Base-by-base conservation (phyloP, 92 coral and sea anemone species). In the Zoanthus sociatus region DNA sequence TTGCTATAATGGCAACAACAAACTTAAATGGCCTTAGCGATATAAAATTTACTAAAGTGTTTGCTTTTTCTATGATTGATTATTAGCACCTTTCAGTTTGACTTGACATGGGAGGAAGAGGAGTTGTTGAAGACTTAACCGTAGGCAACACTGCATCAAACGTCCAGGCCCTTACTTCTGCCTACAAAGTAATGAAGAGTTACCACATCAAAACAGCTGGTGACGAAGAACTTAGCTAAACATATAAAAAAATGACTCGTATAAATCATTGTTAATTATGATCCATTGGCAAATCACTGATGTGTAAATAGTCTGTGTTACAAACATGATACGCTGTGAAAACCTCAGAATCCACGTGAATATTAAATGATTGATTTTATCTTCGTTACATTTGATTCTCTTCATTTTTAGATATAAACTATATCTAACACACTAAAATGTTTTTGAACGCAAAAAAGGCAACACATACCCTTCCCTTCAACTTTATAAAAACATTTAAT, bases 121-220 rank as follows among this genome's bases (percentile, higher is more conserved):
- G 55, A 26, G 72, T 83, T 53, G 88, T 68, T n/a, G 96, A 91
- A 9, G 95, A 79, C 86, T 97, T 97, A 53, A 97, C 94, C 32
- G 96, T 88, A 0, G 99, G 99, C 17, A 97, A 72, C 14, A 97
- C 99, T 72, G 98, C 88, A 55, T 91, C 93, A 26, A 91, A 89
- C 33, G 99, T 91, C 99, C 99, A 97, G 33, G 88, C 90, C 70
- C 93, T 90, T 7, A 97, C 99, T n/a, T 97, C 99, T 20, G 93
- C 99, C 99, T 96, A 47, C 56, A 33, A 72, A 37, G 70, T 15
- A 73, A 56, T 47, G 60, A 51, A 63, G 11, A 5, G 64, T 47
- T 33, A 53, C 64, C 10, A 17, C 16, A 17, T 13, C n/a, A 61
- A 17, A 15, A 20, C 15, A 26, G 42, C 45, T 48, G 68, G 33